phyloP scores from a whole-genome alignment of 2,888 invertebrate species.

The Poecilobothrus nobilitatus region DNA sequence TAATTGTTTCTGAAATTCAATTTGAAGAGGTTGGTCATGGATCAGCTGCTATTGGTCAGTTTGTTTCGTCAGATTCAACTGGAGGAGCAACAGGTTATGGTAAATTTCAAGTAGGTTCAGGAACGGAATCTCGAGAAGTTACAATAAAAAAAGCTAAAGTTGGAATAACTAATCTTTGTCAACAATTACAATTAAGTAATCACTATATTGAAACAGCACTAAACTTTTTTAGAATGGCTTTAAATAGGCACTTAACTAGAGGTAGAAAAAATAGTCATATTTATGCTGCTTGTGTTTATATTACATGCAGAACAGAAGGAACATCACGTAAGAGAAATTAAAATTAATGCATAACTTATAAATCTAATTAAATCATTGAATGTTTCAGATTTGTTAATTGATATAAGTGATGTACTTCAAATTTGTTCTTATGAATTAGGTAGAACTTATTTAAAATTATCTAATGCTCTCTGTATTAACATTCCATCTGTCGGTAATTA shows the following conservation, averaged over 20 bases:
- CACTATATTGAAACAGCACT: constrained; percentile 90
- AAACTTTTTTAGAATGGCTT: constrained; percentile 88
- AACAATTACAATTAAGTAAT: constrained; percentile 78
- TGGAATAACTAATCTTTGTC: constrained; percentile 76
- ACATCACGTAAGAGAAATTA: constrained; percentile 70
- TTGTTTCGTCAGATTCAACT: constrained; percentile 82
- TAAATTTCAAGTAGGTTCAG: constrained; percentile 68
- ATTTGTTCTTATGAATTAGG: constrained; percentile 95
- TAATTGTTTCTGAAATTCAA: constrained; percentile 93
- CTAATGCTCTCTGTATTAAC: constrained; percentile 81
- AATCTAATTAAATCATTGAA: constrained; percentile 10
- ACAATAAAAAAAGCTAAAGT: constrained; percentile 81
- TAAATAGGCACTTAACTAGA: constrained; percentile 73
- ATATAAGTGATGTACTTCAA: constrained; percentile 95
- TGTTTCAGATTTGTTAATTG: constrained; percentile 76
- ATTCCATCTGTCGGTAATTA: constrained; percentile 79
- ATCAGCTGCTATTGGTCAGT: constrained; percentile 83
- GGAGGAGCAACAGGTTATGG: constrained; percentile 77
- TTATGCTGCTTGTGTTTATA: constrained; percentile 94
- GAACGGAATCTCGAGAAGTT: constrained; percentile 85
- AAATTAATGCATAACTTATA: not conserved
- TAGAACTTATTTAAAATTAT: constrained; percentile 80
- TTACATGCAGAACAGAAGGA: constrained; percentile 90
- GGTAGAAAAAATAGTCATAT: constrained; percentile 86
- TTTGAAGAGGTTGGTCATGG: constrained; percentile 91